Base-by-base conservation (phyloP, 2,797 vertebrate genomes). In the Dromococcyx pavoninus region DNA sequence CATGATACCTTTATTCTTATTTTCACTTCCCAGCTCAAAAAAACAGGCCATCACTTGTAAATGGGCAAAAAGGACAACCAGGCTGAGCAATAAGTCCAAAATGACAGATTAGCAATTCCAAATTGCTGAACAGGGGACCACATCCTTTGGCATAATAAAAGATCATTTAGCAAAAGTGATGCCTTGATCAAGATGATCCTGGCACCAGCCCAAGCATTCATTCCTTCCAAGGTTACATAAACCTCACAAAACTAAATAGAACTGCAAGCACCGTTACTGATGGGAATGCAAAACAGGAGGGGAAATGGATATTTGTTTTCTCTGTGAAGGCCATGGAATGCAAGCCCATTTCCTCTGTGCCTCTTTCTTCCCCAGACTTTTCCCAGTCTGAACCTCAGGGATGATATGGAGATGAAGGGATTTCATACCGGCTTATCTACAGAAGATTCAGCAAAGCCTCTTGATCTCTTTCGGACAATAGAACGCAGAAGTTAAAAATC, bases 281-380 rank as follows among this genome's bases (percentile, higher is more conserved):
- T 95, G 87, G 87, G 96, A 97, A 96, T 91, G 90, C 62, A 87
- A 87, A 91, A 93, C 69, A 90, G 91, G 91, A 96, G 95, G 93
- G 95, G 97, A 97, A 97, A 96, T 91, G 72, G 81, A 43, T 96
- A 96, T 97, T 97, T 97, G 95, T 97, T 94, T 96, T 97, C 96
- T 94, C 94, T 93, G 89, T 62, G 33, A 91, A 96, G 85, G 79
- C 97, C 70, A 35, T 92, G 94, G 97, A 96, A 97, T 97, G 94
- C 82, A 89, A 94, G 53, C 84, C 96, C 93, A 91, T 97, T 97
- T 97, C 97, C 97, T 97, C 88, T 82, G 71, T 73, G 85, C 90
- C 79, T 87, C 91, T 75, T 58, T 76, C 88, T 83, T 87, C 77
- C 56, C 32, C 74, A 88, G 62, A 43, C 28, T 91, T 84, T 88